Base-by-base conservation (phyloP, 1,140 invertebrate species). In the Doryteuthis pealeii region DNA sequence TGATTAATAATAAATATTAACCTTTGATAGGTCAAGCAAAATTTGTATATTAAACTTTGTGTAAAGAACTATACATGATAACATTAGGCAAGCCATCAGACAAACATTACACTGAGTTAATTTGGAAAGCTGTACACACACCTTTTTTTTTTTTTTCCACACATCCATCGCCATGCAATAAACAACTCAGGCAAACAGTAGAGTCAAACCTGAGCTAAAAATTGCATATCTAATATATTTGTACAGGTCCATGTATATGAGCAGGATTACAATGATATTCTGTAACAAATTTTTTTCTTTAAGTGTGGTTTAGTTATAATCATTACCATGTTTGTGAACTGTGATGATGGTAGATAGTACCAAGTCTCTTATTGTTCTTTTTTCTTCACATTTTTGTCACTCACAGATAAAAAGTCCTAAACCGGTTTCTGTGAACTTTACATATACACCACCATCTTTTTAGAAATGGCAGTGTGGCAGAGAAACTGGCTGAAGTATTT, bases 71-170 rank as follows among this genome's bases (percentile, higher is more conserved):
- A 30, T 68, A 68, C 66, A 68, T 68, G 66, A 31, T 68, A 31
- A 68, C 66, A 68, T 28, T 68, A 68, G 66, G 66, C 66, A 68
- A 68, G 32, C 66, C 66, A 68, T 68, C 32, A 68, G 66, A 68
- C 66, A 68, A 68, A 68, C 66, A 68, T 68, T 68, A 68, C 66
- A 68, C 30, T 28, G 66, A 68, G 28, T 68, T 68, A 68, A 68
- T 31, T 68, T 30, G 6, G 18, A 68, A 68, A 68, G 66, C 66
- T 68, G 66, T 31, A 68, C 66, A 68, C 66, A 32, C 66, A 33
- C 30, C 35, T 62, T 62, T 15, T 62, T 62, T 62, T 62, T 0
- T 12, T 62, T 62, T 62, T 22, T 22, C 10, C 54, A 62, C 54
- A 62, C 66, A 68, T 68, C 66, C 66, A 68, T 68, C 10, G 66